Evolutionary conservation across 1,140 invertebrate genomes (phyloP).

Genomic region (Drosophila micromelanica): DNA sequence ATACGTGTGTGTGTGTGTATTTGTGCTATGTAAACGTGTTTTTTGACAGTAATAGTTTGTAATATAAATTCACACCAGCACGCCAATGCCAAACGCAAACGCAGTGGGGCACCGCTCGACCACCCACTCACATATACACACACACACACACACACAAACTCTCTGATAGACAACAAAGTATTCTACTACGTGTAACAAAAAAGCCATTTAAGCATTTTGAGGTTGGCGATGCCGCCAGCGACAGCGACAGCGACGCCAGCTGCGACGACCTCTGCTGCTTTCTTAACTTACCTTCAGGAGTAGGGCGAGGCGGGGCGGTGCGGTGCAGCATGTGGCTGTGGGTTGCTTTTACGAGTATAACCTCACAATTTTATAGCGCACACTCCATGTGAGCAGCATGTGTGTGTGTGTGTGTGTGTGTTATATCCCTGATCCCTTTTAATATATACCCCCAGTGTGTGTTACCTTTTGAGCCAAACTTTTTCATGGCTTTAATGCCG

Average conservation of each 20-base stretch:
- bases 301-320: background rate
- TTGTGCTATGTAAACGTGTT: slow-evolving; percentile 82
- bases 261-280: slow-evolving; percentile 23
- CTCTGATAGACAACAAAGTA: slow-evolving; percentile 73
- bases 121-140: slow-evolving; percentile 13
- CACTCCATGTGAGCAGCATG: slow-evolving; percentile 41
- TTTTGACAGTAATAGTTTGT: slow-evolving; percentile 83
- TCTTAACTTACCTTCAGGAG: slow-evolving; percentile 40
- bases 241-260: slow-evolving; percentile 28
- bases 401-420: slow-evolving; percentile 18
- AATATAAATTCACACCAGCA: slow-evolving; percentile 82
- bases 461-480: slow-evolving; percentile 56
- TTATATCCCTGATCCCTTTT: slow-evolving; percentile 71
- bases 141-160: slow-evolving; percentile 6
- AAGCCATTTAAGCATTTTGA: slow-evolving; percentile 83
- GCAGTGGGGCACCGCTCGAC: slow-evolving; percentile 45
- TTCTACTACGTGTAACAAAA: slow-evolving; percentile 83
- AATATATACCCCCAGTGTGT: slow-evolving; percentile 64
- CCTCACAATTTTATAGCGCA: slow-evolving; percentile 78
- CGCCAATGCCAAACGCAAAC: slow-evolving; percentile 66
- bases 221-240: slow-evolving; percentile 56
- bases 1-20: slow-evolving; percentile 56
- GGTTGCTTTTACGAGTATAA: slow-evolving; percentile 49
- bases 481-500: slow-evolving; percentile 69
- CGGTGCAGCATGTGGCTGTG: background rate